These are phyloP conservation scores for Lithophane socia DNA, from an alignment of 2,888 invertebrate genomes.

Conservation along the genomic window DNA sequence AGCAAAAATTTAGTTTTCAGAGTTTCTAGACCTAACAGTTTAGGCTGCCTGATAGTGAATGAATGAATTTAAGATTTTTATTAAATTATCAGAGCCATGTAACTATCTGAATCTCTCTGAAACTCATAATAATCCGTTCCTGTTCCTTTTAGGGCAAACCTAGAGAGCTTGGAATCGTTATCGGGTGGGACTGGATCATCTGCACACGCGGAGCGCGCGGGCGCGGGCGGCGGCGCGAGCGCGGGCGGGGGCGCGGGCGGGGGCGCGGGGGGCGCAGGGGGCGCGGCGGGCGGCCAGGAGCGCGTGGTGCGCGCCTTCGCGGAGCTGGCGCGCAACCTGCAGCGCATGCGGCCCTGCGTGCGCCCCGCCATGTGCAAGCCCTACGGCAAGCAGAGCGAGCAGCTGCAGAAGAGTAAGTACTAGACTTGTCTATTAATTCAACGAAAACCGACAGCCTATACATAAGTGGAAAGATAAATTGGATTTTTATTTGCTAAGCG, in stretches of 20 bases:
- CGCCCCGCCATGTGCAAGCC: slow-evolving; percentile 97
- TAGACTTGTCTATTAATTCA: neutral
- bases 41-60: neutral
- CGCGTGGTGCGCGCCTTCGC: slow-evolving; percentile 96
- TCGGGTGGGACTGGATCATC: slow-evolving; percentile 89
- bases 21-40: neutral
- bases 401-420: slow-evolving; percentile 95
- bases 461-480: too few species aligned
- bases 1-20: neutral
- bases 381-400: slow-evolving; percentile 97
- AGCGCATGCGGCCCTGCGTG: slow-evolving; percentile 96
- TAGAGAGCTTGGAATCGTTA: slow-evolving; percentile 93
- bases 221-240: slow-evolving; percentile 90
- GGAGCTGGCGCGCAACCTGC: slow-evolving; percentile 96
- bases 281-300: slow-evolving; percentile 92
- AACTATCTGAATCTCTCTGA: neutral
- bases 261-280: slow-evolving; percentile 84
- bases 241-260: slow-evolving; percentile 4
- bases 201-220: slow-evolving; percentile 91
- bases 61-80: neutral
- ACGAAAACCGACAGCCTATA: too few species aligned
- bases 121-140: neutral
- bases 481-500: too few species aligned
- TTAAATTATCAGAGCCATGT: neutral
- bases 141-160: slow-evolving; percentile 89